Evolutionary conservation across 2,113 vertebrate species (phyloP).

Genomic region (Sitta europaea): DNA sequence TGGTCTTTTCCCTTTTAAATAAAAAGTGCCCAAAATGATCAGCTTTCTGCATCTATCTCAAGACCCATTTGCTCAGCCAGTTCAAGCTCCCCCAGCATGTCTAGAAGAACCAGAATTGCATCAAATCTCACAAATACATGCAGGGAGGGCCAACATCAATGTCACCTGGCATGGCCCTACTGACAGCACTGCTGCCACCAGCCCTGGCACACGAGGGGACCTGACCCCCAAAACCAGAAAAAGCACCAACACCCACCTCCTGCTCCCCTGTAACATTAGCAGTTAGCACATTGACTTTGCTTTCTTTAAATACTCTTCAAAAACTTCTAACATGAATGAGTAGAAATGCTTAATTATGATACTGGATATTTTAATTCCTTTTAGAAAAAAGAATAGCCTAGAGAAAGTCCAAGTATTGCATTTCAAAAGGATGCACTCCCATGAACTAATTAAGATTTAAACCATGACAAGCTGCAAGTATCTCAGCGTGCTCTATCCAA

Average conservation of each 20-base stretch:
- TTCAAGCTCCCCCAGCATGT: background rate
- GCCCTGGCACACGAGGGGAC: fast-evolving
- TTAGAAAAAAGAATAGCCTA: constrained; percentile 43
- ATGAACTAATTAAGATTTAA: constrained; percentile 70
- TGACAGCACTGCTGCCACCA: fast-evolving
- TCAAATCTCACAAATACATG: background rate
- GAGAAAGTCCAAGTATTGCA: constrained; percentile 50
- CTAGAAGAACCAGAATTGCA: background rate
- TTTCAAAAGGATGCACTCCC: constrained; percentile 62
- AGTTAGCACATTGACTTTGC: background rate
- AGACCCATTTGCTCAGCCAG: background rate
- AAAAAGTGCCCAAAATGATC: background rate
- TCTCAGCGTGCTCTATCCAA: background rate
- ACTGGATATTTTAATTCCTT: constrained; percentile 55
- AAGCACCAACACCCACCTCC: background rate
- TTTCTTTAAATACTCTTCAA: constrained; percentile 12
- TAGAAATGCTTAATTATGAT: constrained; percentile 36
- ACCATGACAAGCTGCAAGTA: constrained; percentile 52
- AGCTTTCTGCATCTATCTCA: background rate
- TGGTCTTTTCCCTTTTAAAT: background rate
- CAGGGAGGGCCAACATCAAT: background rate
- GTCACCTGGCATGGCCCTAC: fast-evolving
- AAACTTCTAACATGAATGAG: constrained; percentile 18
- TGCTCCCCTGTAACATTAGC: background rate
- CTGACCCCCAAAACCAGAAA: background rate